Base-by-base conservation (phyloP, 1,140 invertebrate genomes). In the Eufriesea mexicana region DNA sequence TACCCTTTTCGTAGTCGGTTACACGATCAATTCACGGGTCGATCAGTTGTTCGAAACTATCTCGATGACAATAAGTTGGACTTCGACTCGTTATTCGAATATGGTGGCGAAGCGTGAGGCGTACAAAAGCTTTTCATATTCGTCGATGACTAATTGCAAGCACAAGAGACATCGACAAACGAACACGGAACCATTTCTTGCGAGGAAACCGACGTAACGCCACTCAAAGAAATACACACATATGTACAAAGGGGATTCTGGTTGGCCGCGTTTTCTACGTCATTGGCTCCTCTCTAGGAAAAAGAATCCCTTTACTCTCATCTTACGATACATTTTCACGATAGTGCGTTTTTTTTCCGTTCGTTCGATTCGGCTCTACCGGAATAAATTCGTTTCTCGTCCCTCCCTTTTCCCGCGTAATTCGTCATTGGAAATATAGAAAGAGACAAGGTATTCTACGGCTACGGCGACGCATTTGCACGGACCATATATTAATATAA, bases 101-200 rank as follows among this genome's bases (percentile, higher is more conserved):
- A 70, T 62, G 81, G 49, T 68, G 81, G 54, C 59, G 72, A 4
- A 51, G 16, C 45, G 42, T 25, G 51, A 35, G 20, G 28, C 45
- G 7, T 18, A 25, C 45, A 35, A 10, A 59, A 67, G 42, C 61
- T 23, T 78, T 76, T 83, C 74, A n/a, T 49, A 76, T 74, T 77
- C 70, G 68, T 42, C 61, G 76, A 87, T 79, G 67, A 78, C 47
- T 72, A 75, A 74, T 77, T 70, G 25, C 47, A 66, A 67, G 66
- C 59, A 45, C 54, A 76, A 82, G 25, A 16, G 47, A 59, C 20
- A 71, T 47, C 1, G 5, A n/a, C 35, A 49, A 54, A 23, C 42
- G 4, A 8, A 54, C 9, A 67, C 64, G 51, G 51, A 78, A 68
- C 49, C 0, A 42, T 78, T 78, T 77, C 6, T 57, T 9, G 18